A percentile compares a stretch with the other conserved stretches of the same genome.
These are phyloP conservation scores for Coilia nasus DNA, from an alignment of 2,797 vertebrate species.

Conservation along the genomic window DNA sequence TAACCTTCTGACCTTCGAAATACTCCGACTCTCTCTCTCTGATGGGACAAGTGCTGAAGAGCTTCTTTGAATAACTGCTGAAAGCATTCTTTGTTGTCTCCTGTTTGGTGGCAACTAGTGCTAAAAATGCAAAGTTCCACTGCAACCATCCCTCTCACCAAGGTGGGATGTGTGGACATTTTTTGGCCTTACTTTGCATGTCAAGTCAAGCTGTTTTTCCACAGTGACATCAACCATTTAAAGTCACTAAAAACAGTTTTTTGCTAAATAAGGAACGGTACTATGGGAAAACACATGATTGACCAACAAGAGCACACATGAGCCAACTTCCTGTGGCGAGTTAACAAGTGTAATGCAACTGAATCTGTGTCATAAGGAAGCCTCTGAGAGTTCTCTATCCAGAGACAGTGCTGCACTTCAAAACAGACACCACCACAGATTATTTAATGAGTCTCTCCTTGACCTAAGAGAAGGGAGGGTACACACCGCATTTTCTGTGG, in stretches of 20 bases:
- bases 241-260: neutral
- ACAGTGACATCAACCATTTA: neutral
- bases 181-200: constrained; percentile 7
- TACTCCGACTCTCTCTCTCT: neutral
- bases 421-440: neutral
- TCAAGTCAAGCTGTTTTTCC: neutral
- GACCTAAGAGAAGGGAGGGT: neutral
- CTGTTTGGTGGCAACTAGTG: neutral
- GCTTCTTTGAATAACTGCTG: constrained; percentile 12
- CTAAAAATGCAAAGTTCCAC: neutral
- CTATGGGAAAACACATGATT: neutral
- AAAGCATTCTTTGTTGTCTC: neutral
- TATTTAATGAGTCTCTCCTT: neutral
- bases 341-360: neutral
- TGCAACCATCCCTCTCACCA: neutral
- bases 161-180: neutral
- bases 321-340: constrained; percentile 17
- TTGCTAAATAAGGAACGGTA: neutral
- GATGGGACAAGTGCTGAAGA: neutral
- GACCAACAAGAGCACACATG: neutral
- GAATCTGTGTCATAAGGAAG: neutral
- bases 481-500: neutral
- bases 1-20: neutral
- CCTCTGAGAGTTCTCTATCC: neutral
- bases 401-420: neutral